A percentile compares a stretch with the other conserved stretches of the same genome.
Evolutionary conservation across 2,888 invertebrate genomes (phyloP).

Genomic region (Thumatha senex): DNA sequence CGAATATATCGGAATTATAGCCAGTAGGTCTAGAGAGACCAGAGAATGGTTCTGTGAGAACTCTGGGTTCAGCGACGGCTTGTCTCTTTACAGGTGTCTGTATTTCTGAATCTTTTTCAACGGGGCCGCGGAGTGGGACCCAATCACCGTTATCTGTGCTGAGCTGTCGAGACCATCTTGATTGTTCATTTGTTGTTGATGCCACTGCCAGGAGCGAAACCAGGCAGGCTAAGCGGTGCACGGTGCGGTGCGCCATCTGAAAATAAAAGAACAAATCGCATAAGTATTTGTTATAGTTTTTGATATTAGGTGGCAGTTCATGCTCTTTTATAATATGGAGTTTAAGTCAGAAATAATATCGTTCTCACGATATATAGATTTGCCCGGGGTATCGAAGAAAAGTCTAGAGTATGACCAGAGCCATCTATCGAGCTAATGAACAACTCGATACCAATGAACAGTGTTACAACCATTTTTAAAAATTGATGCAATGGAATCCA

Average conservation of each 20-base stretch:
- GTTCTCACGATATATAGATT: too few relatives aligned
- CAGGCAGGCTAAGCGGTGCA: slow-evolving; percentile 54
- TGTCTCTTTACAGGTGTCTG: slow-evolving; percentile 65
- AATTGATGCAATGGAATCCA: too few relatives aligned
- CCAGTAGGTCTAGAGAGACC: slow-evolving; percentile 56
- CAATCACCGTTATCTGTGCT: slow-evolving; percentile 76
- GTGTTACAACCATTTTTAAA: too few relatives aligned
- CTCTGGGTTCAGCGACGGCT: slow-evolving; percentile 74
- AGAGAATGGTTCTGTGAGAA: slow-evolving; percentile 70
- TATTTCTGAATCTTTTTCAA: slow-evolving; percentile 49
- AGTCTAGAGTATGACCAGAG: too few relatives aligned
- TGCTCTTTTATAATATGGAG: too few relatives aligned
- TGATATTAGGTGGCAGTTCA: too few relatives aligned
- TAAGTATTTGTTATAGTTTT: neutral
- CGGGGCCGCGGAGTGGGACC: slow-evolving; percentile 68
- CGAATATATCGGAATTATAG: slow-evolving; percentile 61
- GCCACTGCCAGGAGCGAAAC: slow-evolving; percentile 51
- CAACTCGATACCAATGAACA: too few relatives aligned
- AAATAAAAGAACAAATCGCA: slow-evolving; percentile 32
- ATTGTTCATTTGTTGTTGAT: slow-evolving; percentile 53
- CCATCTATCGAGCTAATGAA: too few relatives aligned
- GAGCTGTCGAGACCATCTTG: slow-evolving; percentile 78
- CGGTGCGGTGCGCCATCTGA: slow-evolving; percentile 68
- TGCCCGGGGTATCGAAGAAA: too few relatives aligned
- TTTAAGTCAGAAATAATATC: too few relatives aligned